Conservation (phyloP, 2,113 vertebrate genomes). For the Caretta caretta region DNA sequence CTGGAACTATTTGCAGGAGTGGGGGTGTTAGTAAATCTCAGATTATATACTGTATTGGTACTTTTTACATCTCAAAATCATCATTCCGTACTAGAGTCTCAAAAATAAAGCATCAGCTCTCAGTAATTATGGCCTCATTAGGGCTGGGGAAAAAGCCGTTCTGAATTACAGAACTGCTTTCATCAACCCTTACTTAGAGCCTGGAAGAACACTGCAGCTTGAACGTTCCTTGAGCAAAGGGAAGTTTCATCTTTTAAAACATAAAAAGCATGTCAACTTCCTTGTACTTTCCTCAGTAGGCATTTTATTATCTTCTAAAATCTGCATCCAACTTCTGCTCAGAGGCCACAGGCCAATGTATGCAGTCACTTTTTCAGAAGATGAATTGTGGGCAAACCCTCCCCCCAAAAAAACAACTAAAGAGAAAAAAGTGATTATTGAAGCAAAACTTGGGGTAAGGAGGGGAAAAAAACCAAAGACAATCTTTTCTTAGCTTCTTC, state of each 20-base stretch:
- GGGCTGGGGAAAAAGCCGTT: background rate
- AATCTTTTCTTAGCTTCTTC: background rate
- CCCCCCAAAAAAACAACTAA: background rate
- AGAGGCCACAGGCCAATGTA: background rate
- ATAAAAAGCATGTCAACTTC: background rate
- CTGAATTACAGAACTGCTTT: background rate
- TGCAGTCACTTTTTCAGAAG: background rate
- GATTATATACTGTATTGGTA: background rate
- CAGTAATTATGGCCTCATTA: background rate
- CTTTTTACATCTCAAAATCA: background rate
- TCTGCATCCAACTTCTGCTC: background rate
- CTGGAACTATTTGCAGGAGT: background rate
- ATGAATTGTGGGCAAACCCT: background rate
- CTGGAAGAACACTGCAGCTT: background rate
- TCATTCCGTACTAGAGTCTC: background rate
- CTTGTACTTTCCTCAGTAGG: background rate
- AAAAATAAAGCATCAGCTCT: background rate
- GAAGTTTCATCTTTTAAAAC: background rate
- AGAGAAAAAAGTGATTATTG: conserved; percentile 4
- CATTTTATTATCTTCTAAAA: conserved; percentile 18
- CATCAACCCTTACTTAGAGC: background rate
- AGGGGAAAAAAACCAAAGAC: conserved; percentile 18
- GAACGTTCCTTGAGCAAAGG: background rate
- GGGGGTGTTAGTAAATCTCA: background rate
- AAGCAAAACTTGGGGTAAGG: background rate